A percentile compares a stretch with the other conserved stretches of the same genome.
These are phyloP conservation scores for Phainopepla nitens DNA, from an alignment of 2,113 vertebrate species.

Conservation along the genomic window DNA sequence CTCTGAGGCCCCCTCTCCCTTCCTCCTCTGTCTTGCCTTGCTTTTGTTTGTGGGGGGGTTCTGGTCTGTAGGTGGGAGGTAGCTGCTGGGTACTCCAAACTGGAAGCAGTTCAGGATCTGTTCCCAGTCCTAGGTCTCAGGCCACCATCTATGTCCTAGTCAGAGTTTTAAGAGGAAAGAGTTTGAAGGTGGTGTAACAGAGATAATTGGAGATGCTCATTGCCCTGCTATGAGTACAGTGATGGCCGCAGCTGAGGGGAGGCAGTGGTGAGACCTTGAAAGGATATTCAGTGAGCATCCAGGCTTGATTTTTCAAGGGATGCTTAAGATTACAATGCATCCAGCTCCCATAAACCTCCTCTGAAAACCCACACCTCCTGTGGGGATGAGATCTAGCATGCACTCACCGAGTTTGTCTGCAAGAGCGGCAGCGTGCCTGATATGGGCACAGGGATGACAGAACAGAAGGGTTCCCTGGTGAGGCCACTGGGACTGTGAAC, in stretches of 20 bases:
- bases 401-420: neutral
- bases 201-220: neutral
- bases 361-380: neutral
- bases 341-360: neutral
- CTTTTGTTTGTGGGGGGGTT: neutral
- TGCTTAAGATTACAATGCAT: neutral
- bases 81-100: neutral
- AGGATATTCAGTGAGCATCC: neutral
- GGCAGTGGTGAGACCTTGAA: neutral
- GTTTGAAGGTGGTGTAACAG: neutral
- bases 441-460: neutral
- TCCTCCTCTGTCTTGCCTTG: neutral
- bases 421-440: neutral
- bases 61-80: neutral
- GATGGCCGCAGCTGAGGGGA: rapidly evolving
- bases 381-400: neutral
- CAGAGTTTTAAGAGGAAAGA: neutral
- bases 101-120: neutral
- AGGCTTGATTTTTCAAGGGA: neutral
- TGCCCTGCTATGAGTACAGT: neutral
- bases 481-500: neutral
- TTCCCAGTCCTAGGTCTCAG: neutral
- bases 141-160: neutral
- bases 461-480: neutral
- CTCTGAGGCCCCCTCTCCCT: neutral